phyloP scores from a whole-genome alignment of 2,888 invertebrate genomes.

The Piscicola geometra region DNA sequence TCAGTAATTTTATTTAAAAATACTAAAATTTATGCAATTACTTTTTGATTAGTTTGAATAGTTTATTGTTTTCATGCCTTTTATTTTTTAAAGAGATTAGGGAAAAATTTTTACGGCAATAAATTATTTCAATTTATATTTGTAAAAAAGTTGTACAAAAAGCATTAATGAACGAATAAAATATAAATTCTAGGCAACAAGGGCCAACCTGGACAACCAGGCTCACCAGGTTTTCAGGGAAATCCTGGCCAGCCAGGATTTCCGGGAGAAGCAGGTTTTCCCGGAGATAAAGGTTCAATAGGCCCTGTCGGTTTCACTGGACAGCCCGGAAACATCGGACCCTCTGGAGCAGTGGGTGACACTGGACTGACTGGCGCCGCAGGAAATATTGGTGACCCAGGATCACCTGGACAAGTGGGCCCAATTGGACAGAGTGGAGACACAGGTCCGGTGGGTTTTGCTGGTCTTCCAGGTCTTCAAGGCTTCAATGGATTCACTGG shows the following conservation, averaged over 20 bases:
- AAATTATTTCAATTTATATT: no score
- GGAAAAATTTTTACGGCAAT: no score
- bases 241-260: conserved; percentile 18
- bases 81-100: no score
- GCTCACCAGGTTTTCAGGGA: conserved; percentile 55
- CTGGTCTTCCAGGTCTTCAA: conserved; percentile 2
- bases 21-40: no score
- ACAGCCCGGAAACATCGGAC: not conserved
- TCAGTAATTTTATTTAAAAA: no score
- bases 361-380: conserved; percentile 22
- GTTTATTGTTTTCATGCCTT: no score
- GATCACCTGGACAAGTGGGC: not conserved
- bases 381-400: conserved; percentile 10
- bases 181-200: conserved; percentile 6
- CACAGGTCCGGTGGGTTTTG: conserved; percentile 8
- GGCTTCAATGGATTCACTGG: not conserved
- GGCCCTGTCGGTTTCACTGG: not conserved
- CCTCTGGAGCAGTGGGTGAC: conserved; percentile 7
- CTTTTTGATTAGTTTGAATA: no score
- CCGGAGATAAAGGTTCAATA: not conserved
- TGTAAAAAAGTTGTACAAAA: no score
- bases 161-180: no score
- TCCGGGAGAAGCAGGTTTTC: conserved; percentile 36
- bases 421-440: conserved; percentile 6
- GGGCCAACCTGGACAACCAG: conserved; percentile 37